Evolutionary conservation across 2,113 vertebrate species (phyloP).

Genomic region (Chaenogobius annularis): DNA sequence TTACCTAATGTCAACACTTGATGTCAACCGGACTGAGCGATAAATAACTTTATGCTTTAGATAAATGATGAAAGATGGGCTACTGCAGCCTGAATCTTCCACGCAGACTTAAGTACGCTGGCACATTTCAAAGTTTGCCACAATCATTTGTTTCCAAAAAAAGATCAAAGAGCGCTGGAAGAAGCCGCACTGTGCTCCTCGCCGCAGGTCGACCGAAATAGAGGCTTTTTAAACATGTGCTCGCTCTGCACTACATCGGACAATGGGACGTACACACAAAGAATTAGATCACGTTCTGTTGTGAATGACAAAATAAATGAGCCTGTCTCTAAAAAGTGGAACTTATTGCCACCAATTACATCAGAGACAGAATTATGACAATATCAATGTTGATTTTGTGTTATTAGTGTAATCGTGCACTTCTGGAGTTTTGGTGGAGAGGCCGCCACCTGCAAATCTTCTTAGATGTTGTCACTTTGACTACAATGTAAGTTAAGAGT

Average conservation of each 20-base stretch:
- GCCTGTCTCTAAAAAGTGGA: background rate
- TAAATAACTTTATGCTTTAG: background rate
- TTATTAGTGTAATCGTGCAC: too few species aligned
- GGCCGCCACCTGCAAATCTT: too few species aligned
- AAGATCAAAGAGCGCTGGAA: slow-evolving; percentile 63
- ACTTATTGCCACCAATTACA: too few species aligned
- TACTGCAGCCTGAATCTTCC: slow-evolving; percentile 21
- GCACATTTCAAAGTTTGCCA: slow-evolving; percentile 70
- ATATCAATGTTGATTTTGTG: too few species aligned
- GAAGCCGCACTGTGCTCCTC: slow-evolving; percentile 57
- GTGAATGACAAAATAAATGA: background rate
- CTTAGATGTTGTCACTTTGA: too few species aligned
- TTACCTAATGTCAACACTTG: background rate
- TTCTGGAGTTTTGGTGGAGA: too few species aligned
- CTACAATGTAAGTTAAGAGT: too few species aligned
- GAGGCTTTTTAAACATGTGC: slow-evolving; percentile 33
- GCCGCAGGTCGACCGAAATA: slow-evolving; percentile 48
- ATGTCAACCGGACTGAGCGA: background rate
- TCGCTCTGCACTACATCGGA: slow-evolving; percentile 28
- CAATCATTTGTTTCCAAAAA: slow-evolving; percentile 73
- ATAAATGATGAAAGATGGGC: slow-evolving; percentile 3
- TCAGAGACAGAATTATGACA: too few species aligned
- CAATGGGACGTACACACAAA: slow-evolving; percentile 8
- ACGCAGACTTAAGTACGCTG: slow-evolving; percentile 47
- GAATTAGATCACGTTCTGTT: slow-evolving; percentile 1